These are phyloP conservation scores for Zaprionus lachaisei DNA, from an alignment of 1,140 invertebrate genomes.

Conservation along the genomic window DNA sequence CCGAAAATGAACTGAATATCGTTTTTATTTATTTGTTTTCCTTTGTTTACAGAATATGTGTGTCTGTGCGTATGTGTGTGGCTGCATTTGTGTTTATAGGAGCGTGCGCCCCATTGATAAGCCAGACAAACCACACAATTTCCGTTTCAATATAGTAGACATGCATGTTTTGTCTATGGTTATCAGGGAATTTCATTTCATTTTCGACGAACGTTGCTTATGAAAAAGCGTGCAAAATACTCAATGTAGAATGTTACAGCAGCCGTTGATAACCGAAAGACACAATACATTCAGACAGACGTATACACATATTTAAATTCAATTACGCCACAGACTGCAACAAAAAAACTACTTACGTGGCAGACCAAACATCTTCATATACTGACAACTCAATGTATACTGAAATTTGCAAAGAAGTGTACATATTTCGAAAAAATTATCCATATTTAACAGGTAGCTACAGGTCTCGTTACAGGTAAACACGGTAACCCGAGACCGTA, in stretches of 20 bases:
- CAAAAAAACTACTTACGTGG: constrained; percentile 63
- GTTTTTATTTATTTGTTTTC: constrained; percentile 60
- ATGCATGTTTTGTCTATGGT: constrained; percentile 63
- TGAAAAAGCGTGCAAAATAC: constrained; percentile 46
- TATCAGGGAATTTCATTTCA: constrained; percentile 73
- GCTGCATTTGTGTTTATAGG: constrained; percentile 33
- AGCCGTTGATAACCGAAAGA: constrained; percentile 44
- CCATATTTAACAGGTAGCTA: constrained; percentile 26
- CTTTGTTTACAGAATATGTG: constrained; percentile 35
- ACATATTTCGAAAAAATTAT: constrained; percentile 6
- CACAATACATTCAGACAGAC: neutral
- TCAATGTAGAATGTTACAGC: constrained; percentile 30
- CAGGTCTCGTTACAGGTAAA: constrained; percentile 23
- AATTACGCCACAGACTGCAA: constrained; percentile 42
- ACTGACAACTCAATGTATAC: constrained; percentile 16
- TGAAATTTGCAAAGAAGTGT: constrained; percentile 24
- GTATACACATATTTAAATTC: constrained; percentile 31
- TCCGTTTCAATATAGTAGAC: constrained; percentile 53
- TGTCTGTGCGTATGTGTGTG: constrained; percentile 17
- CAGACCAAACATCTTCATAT: constrained; percentile 65
- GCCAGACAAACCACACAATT: constrained; percentile 59
- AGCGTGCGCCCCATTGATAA: constrained; percentile 67
- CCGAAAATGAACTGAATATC: constrained; percentile 43
- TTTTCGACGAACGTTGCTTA: constrained; percentile 58
- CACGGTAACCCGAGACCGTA: constrained; percentile 12